Conservation (phyloP, 1,140 invertebrate genomes). For the Mizuhopecten yessoensis region DNA sequence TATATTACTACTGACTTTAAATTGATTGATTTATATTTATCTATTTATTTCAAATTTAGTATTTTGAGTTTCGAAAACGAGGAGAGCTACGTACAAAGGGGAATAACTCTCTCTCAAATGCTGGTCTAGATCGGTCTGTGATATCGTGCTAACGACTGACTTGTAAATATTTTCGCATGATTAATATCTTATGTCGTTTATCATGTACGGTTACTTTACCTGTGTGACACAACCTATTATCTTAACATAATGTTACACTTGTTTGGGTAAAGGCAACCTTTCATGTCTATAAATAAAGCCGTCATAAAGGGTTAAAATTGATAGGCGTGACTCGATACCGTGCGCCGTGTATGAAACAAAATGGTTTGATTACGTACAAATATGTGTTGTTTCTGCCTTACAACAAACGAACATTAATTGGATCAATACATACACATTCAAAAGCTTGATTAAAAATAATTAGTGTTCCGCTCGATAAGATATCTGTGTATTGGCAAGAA, state of each 20-base stretch:
- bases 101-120: not conserved
- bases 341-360: not conserved
- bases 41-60: too few species aligned
- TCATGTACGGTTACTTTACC: not conserved
- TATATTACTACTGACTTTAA: too few species aligned
- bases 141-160: not conserved
- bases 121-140: not conserved
- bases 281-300: not conserved
- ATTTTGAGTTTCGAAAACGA: too few species aligned
- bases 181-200: not conserved
- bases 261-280: conserved; percentile 18
- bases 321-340: not conserved
- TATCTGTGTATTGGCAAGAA: not conserved
- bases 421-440: not conserved
- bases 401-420: conserved; percentile 30
- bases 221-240: not conserved
- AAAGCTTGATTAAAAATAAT: conserved; percentile 40
- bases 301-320: not conserved
- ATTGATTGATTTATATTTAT: too few species aligned
- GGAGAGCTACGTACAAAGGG: not conserved
- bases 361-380: conserved; percentile 8
- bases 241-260: conserved; percentile 7
- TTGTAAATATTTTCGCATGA: conserved; percentile 4
- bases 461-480: not conserved
- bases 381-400: not conserved